Percentiles rank a stretch among this genome's conserved stretches.
Conservation (phyloP, 2,113 vertebrate genomes). For the Grammomys surdaster region DNA sequence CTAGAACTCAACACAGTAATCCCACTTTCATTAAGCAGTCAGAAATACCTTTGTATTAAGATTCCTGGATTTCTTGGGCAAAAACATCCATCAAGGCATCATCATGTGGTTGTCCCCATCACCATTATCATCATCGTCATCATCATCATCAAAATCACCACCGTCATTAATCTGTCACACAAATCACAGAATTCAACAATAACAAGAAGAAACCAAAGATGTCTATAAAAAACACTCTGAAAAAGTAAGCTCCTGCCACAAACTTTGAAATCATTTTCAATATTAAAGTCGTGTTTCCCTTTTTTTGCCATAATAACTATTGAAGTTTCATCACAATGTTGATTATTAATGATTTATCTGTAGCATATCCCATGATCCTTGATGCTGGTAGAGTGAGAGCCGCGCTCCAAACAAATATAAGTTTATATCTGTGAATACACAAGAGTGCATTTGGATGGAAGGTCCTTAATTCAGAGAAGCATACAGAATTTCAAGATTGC, state of each 20-base stretch:
- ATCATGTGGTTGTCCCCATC: background rate
- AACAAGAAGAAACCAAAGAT: background rate
- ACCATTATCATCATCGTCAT: background rate
- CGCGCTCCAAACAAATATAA: background rate
- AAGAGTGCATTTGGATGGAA: background rate
- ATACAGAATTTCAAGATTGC: conserved; percentile 23
- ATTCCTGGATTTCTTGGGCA: conserved; percentile 60
- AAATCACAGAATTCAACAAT: background rate
- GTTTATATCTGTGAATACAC: background rate
- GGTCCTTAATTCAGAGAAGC: conserved; percentile 43
- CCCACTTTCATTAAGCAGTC: conserved; percentile 82
- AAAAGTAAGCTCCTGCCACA: conserved; percentile 66
- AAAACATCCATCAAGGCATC: conserved; percentile 38
- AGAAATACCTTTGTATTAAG: conserved; percentile 82
- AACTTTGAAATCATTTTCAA: conserved; percentile 69
- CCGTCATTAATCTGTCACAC: background rate
- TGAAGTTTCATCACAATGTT: conserved; percentile 72
- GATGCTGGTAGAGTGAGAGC: background rate
- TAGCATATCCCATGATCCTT: background rate
- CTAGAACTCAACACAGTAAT: conserved; percentile 75
- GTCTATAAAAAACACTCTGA: background rate
- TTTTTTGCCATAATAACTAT: background rate
- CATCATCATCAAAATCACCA: background rate
- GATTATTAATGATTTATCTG: conserved; percentile 61
- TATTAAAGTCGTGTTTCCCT: conserved; percentile 55